Conservation (phyloP, 1,140 invertebrate species). For the Cydia amplana region DNA sequence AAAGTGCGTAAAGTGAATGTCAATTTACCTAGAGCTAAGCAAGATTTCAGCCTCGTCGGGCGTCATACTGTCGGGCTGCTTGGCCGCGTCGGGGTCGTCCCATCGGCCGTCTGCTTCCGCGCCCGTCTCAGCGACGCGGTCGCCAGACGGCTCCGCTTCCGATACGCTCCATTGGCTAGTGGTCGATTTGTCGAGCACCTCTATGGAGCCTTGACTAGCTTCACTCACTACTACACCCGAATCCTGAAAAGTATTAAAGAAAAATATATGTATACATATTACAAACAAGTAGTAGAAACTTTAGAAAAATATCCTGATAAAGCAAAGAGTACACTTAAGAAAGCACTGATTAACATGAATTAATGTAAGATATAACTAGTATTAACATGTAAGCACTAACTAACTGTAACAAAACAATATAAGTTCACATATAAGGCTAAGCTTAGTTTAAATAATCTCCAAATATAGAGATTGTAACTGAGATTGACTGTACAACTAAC, state of each 20-base stretch:
- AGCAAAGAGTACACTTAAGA: too few species aligned
- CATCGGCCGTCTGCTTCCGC: constrained; percentile 45
- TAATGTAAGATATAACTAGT: too few species aligned
- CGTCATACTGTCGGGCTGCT: constrained; percentile 86
- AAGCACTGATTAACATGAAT: too few species aligned
- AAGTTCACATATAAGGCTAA: too few species aligned
- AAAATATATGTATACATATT: too few species aligned
- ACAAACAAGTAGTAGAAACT: too few species aligned
- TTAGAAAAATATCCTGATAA: too few species aligned
- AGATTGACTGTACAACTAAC: too few species aligned
- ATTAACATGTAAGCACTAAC: too few species aligned
- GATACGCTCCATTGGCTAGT: constrained; percentile 79
- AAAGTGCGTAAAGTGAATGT: neutral
- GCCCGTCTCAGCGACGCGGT: constrained; percentile 52
- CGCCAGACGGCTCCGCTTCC: constrained; percentile 66
- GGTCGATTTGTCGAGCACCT: constrained; percentile 79
- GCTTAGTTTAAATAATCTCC: too few species aligned
- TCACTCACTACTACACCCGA: constrained; percentile 78
- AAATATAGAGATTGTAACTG: too few species aligned
- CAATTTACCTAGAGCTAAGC: constrained; percentile 86
- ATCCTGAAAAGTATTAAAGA: constrained; percentile 53
- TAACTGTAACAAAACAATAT: too few species aligned
- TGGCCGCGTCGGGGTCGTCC: constrained; percentile 52
- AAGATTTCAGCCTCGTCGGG: constrained; percentile 91
- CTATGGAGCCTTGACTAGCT: constrained; percentile 76